Evolutionary conservation across 2,888 invertebrate genomes (phyloP), one percentile per base, ranked within the genome.

Genomic region (Melanostoma mellinum): DNA sequence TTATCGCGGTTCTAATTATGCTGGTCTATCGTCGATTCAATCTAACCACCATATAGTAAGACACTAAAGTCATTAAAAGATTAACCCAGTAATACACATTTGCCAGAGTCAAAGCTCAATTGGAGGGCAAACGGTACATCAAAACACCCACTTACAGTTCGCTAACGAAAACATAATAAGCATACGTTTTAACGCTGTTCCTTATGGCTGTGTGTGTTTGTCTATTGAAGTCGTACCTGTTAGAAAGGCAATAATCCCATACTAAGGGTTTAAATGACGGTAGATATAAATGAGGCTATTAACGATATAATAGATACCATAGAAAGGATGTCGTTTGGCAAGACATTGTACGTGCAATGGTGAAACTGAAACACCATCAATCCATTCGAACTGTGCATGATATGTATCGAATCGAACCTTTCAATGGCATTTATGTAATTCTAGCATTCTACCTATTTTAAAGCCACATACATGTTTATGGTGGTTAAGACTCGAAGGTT

Each of bases 61-160:
- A 52, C 87, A 88, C 88, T 89, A 89, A 89, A 88, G 87, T 89
- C 88, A 90, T 90, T 90, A 90, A 90, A 87, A 88, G 90, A 90
- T 90, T 90, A 90, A 88, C 90, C 90, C 88, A 90, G 53, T 74
- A 74, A 67, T 65, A 74, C 20, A 74, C 58, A 84, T 84, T 78
- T 46, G 63, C 42, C 10, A 68, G 40, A 63, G 77, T 50, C 68
- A 68, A 50, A 73, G 68, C 61, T n/a, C 61, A 82, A 68, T 61
- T 84, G 35, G 65, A 74, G 60, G 78, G 58, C 79, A 52, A 53
- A 72, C 46, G 44, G 50, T 61, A 73, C 58, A 50, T 52, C 38
- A 36, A 46, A 58, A 61, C 10, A 56, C 61, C 20, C n/a, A 56
- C 40, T 9, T 44, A 56, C 35, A 9, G 33, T 72, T 72, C 48